A percentile compares a stretch with the other conserved stretches of the same genome.
phyloP scores from a whole-genome alignment of 2,797 vertebrate genomes.

The Mionectes olivaceus region DNA sequence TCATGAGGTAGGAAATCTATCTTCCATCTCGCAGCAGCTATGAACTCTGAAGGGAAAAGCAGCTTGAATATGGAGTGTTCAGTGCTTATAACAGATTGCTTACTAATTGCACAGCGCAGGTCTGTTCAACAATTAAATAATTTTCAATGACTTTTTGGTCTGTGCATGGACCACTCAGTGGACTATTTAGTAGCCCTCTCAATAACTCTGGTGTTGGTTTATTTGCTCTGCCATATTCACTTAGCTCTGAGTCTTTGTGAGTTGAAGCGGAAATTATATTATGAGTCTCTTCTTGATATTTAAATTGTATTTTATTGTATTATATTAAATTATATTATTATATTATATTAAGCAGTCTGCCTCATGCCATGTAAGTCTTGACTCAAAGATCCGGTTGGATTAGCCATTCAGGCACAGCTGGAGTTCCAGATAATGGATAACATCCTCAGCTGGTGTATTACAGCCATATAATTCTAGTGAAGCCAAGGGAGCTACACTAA shows the following conservation, averaged over 20 bases:
- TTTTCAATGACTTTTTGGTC: neutral
- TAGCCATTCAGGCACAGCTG: constrained; percentile 25
- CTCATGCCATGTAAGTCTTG: neutral
- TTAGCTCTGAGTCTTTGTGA: neutral
- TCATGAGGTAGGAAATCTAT: neutral
- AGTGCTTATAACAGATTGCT: neutral
- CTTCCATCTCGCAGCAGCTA: neutral
- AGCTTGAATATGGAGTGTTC: neutral
- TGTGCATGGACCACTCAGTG: neutral
- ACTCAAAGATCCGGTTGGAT: constrained; percentile 3
- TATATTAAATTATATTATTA: neutral
- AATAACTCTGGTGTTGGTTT: neutral
- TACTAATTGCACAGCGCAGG: neutral
- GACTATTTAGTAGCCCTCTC: neutral
- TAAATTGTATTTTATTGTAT: neutral
- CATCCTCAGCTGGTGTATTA: constrained; percentile 30
- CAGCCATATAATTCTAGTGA: neutral
- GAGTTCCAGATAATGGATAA: constrained; percentile 10
- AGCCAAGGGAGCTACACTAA: neutral
- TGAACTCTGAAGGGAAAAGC: neutral
- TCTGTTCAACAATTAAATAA: neutral
- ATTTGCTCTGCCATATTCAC: neutral
- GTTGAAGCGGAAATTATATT: neutral
- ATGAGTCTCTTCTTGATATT: neutral
- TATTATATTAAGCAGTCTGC: neutral